Evolutionary conservation across 2,113 vertebrate genomes (phyloP), one percentile per base, ranked within the genome.

Genomic region (Sapajus apella): DNA sequence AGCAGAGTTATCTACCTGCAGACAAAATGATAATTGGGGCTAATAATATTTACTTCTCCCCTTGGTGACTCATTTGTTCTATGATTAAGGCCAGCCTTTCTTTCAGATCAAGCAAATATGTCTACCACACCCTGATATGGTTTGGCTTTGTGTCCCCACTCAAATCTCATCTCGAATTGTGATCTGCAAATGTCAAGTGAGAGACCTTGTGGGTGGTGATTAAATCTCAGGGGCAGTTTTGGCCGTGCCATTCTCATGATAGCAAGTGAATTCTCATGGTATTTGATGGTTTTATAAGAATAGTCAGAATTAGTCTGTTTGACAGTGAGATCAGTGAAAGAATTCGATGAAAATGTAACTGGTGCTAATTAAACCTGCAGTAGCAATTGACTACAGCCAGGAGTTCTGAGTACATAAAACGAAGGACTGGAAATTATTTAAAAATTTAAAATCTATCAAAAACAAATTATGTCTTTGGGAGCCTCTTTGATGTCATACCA

Each of bases 381-480:
- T 58, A 82, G 56, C 9, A 87, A 90, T 68, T 84, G 84, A 56
- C 43, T 77, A 4, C 80, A 70, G 77, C 4, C 18, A 35, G 20
- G n/a, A 82, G 43, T 88, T 93, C 45, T 89, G 27, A 76, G 27
- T 89, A 12, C 66, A 68, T 96, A 23, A 88, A 97, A 95, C 40
- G 20, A 72, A 93, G 11, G 2, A 20, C n/a, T 79, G 3, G 14
- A 30, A 82, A 61, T 43, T 5, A 12, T 68, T 3, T 52, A 61
- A 90, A 92, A 47, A 9, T 88, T 82, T 3, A 88, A 84, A 96
- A 80, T 77, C 5, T 58, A 75, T 80, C 2, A 11, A 3, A 84
- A 72, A 85, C 50, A 10, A 96, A 76, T 80, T 35, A 0, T 55
- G 18, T 35, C 10, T 18, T 82, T 90, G 32, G 35, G 8, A 94